Evolutionary conservation across 2,797 vertebrate genomes (phyloP).

Genomic region (Xerus rutilus): DNA sequence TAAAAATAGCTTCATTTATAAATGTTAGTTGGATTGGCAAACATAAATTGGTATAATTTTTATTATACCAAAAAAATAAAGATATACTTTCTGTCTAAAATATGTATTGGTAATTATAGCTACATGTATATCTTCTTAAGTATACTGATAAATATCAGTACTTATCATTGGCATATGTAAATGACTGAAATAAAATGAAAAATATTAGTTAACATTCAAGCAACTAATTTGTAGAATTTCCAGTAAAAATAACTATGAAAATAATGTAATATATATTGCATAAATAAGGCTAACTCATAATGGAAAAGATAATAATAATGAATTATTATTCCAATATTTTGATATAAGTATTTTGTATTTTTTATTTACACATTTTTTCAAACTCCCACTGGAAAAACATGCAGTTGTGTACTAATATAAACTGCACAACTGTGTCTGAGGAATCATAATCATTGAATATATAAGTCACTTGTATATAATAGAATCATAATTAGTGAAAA

Average conservation of each 20-base stretch:
- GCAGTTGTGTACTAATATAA: not conserved
- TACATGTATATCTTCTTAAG: no score
- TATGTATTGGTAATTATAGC: not conserved
- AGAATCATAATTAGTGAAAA: not conserved
- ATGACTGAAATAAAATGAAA: not conserved
- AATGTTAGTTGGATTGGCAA: not conserved
- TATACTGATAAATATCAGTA: no score
- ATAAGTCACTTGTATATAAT: not conserved
- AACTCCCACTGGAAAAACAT: not conserved
- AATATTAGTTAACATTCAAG: not conserved
- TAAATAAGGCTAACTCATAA: not conserved
- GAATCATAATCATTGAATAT: not conserved
- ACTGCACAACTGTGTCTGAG: not conserved
- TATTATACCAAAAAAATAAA: not conserved
- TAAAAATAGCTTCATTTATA: not conserved
- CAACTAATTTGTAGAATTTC: not conserved
- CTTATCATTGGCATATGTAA: not conserved
- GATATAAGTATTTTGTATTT: conserved; percentile 29
- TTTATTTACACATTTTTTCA: not conserved
- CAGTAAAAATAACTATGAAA: not conserved
- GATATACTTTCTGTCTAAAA: not conserved
- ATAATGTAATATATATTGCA: not conserved
- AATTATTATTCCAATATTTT: not conserved
- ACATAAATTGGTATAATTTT: not conserved
- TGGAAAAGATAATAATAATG: not conserved